Evolutionary conservation across 2,113 vertebrate species (phyloP).

Genomic region (Prunella himalayana): DNA sequence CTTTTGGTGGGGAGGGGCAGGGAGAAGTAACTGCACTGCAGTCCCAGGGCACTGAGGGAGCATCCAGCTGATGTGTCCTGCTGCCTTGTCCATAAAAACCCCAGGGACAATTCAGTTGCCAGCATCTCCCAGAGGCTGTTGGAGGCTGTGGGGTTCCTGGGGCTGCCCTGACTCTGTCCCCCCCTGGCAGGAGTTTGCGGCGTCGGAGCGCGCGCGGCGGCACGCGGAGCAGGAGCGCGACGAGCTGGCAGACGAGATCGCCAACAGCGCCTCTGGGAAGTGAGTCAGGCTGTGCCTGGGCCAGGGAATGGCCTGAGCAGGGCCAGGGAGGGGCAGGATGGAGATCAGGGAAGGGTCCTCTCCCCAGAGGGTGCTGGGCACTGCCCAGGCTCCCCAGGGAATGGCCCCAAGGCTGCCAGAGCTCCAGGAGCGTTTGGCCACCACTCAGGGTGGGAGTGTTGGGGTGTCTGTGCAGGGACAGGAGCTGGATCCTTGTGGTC

Average conservation of each 20-base stretch:
- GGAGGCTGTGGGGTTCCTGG: neutral
- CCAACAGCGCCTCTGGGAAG: slow-evolving; percentile 95
- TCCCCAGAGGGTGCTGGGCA: neutral
- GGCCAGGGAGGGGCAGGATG: neutral
- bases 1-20: neutral
- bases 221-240: slow-evolving; percentile 95
- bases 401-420: neutral
- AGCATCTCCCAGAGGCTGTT: neutral
- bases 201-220: slow-evolving; percentile 87
- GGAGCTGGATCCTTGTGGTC: neutral
- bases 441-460: neutral
- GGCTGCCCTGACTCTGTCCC: neutral
- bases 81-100: neutral
- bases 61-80: neutral
- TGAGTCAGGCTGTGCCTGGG: slow-evolving; percentile 64
- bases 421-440: neutral
- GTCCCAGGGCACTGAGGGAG: neutral
- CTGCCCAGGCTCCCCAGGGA: neutral
- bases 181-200: slow-evolving; percentile 82
- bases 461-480: rapidly evolving
- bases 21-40: neutral
- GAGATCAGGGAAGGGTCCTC: neutral
- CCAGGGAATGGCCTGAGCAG: neutral
- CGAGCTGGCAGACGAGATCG: slow-evolving; percentile 93
- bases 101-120: neutral